Evolutionary conservation across 2,113 vertebrate genomes (phyloP), one percentile per base, ranked within the genome.

Genomic region (Scartelaos histophorus): DNA sequence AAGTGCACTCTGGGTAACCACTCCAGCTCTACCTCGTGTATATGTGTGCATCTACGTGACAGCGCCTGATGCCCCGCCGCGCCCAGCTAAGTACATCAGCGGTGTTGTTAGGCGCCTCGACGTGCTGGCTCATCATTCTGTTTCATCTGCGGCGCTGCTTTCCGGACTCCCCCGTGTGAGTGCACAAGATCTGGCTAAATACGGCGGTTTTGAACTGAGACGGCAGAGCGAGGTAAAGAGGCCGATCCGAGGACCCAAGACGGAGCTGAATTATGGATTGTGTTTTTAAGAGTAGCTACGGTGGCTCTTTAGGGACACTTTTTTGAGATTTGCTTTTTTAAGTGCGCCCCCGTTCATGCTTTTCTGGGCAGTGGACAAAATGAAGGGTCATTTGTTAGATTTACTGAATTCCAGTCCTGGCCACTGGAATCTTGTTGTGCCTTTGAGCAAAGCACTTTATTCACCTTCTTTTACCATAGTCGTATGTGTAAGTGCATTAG

Each of bases 91-190:
- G 76, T 87, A 80, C 87, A 88, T 83, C 81, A 75, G 47, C 82
- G 81, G 85, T 73, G 71, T 82, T 84, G 78, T 81, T 86, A 85
- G 87, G 75, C 75, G 69, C 51, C 47, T 34, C 35, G 78, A 83
- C 78, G 86, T 90, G 87, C 84, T 43, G 15, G 64, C 72, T 85
- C 75, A 79, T 88, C 83, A 53, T 74, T 82, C 66, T 78, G 78
- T 80, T 86, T 89, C 80, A 89, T 92, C 85, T 88, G 66, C 64
- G 57, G 64, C 72, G 76, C 70, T 73, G 21, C 66, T 73, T 74
- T 69, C 67, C 29, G 29, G 70, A 53, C 73, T 78, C 67, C 82
- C 80, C 78, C 82, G 71, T 62, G 78, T 84, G 81, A 87, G 87
- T 69, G 67, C 69, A 73, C 56, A 66, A 68, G 70, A 76, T 46